Evolutionary conservation across 2,113 vertebrate species (phyloP).

Genomic region (Cebus imitator): DNA sequence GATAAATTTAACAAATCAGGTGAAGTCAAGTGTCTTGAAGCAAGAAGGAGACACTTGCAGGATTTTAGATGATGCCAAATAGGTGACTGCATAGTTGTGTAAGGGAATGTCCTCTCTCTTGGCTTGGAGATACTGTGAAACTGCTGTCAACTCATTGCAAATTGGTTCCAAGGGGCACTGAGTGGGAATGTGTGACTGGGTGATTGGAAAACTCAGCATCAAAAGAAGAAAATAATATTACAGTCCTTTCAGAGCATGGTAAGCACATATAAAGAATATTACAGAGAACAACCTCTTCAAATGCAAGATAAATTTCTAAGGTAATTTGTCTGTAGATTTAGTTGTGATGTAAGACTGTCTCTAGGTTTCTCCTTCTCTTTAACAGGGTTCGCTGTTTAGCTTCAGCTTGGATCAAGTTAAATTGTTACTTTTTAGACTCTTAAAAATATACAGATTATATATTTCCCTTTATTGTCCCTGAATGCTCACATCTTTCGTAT

Average conservation of each 20-base stretch:
- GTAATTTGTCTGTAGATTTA: not conserved
- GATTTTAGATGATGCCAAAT: not conserved
- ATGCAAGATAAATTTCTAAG: not conserved
- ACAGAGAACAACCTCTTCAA: not conserved
- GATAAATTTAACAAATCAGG: not conserved
- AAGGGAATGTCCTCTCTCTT: not conserved
- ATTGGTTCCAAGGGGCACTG: not conserved
- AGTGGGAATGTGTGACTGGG: not conserved
- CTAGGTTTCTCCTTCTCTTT: not conserved
- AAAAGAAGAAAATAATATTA: not conserved
- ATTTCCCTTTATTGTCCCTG: not conserved
- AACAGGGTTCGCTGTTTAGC: not conserved
- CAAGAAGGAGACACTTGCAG: not conserved
- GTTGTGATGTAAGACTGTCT: not conserved
- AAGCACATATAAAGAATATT: not conserved
- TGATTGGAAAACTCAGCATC: not conserved
- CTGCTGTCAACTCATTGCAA: not conserved
- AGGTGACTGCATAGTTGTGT: not conserved
- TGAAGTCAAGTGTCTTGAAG: not conserved
- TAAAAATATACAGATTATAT: not conserved
- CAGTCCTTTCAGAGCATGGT: not conserved
- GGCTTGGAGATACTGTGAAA: not conserved
- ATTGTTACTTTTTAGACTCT: not conserved
- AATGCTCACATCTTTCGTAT: not conserved
- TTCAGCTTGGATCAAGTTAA: conserved; percentile 3